Evolutionary conservation across 2,797 vertebrate species (phyloP).

Genomic region (Lacerta viridis): DNA sequence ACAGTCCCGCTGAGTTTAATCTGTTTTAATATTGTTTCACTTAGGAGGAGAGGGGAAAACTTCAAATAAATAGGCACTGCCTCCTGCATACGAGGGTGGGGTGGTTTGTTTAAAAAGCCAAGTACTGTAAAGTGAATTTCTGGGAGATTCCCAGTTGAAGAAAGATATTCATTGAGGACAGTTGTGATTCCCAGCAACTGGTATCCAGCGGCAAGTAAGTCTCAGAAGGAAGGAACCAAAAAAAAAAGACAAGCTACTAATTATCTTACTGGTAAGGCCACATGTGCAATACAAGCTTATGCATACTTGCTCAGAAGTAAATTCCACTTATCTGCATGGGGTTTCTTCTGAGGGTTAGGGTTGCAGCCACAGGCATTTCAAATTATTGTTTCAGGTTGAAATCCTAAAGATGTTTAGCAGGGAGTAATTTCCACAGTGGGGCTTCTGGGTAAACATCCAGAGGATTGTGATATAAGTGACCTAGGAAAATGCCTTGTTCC

Average conservation of each 20-base stretch:
- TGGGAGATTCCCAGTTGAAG: slow-evolving; percentile 8
- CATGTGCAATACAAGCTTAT: not conserved
- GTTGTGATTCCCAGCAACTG: not conserved
- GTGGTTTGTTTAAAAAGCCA: not conserved
- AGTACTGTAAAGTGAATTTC: not conserved
- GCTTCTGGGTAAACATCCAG: no score
- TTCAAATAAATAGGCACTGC: not conserved
- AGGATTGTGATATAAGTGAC: no score
- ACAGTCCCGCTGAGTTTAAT: not conserved
- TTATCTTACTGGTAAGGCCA: not conserved
- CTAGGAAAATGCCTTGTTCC: no score
- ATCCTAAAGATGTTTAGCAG: no score
- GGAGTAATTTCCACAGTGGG: no score
- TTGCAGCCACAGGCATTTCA: no score
- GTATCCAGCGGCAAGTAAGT: not conserved
- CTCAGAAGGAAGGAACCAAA: not conserved
- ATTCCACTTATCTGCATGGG: no score
- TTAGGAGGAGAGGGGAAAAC: not conserved
- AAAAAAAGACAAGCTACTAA: not conserved
- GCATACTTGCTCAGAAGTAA: no score
- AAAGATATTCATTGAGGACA: not conserved
- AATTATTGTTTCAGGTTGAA: no score
- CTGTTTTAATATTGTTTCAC: not conserved
- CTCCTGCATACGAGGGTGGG: not conserved
- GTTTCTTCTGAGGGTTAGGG: no score